Conservation (phyloP, 2,888 invertebrate genomes). For the Oscheius sp. region DNA sequence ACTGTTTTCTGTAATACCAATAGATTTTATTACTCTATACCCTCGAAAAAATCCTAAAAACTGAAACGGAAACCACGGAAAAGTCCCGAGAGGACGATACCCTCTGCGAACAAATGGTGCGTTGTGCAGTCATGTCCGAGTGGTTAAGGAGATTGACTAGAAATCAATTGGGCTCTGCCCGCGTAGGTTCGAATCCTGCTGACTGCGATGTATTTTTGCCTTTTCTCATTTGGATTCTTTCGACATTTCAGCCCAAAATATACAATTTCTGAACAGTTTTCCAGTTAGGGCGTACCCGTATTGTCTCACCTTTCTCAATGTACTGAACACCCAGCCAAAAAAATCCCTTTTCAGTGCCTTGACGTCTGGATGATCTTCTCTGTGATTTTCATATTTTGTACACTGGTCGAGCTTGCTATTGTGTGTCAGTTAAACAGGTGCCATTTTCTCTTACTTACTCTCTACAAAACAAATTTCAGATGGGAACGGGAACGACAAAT, state of each 20-base stretch:
- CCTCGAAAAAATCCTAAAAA: too few species aligned
- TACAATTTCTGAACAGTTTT: background rate
- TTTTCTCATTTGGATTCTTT: background rate
- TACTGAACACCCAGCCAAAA: background rate
- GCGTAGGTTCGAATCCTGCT: conserved; percentile 70
- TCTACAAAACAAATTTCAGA: conserved; percentile 43
- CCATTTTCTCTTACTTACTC: background rate
- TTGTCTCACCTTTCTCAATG: background rate
- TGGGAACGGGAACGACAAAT: conserved; percentile 73
- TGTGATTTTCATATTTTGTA: conserved; percentile 72
- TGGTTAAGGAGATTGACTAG: conserved; percentile 67
- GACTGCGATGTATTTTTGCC: conserved; percentile 52
- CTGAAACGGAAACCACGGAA: too few species aligned
- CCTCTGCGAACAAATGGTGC: background rate
- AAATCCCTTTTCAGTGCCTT: conserved; percentile 57
- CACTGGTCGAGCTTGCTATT: conserved; percentile 72
- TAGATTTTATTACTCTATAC: too few species aligned
- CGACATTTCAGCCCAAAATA: background rate
- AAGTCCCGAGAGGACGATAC: too few species aligned
- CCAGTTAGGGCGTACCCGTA: background rate
- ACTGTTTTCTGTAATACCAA: too few species aligned
- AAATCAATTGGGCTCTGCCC: conserved; percentile 69
- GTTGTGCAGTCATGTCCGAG: conserved; percentile 53
- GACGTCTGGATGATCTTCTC: conserved; percentile 73
- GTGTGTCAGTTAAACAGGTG: conserved; percentile 70